Evolutionary conservation across 2,113 vertebrate species (phyloP), one percentile per base, ranked within the genome.

Genomic region (Myotis davidii): DNA sequence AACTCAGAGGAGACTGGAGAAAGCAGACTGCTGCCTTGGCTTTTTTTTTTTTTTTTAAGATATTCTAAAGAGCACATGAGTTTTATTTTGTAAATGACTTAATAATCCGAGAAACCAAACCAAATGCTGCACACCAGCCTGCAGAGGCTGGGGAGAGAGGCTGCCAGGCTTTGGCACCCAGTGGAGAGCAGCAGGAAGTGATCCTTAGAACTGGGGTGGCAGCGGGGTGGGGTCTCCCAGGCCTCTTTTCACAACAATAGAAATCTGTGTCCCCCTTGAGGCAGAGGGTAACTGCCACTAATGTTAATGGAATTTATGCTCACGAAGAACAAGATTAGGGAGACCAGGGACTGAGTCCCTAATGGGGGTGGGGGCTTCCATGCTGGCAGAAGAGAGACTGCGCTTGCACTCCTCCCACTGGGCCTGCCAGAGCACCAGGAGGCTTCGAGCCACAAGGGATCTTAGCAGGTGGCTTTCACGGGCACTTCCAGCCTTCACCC

Each of bases 161-260:
- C 14, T 13, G 56, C 25, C 83, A 61, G 96, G 56, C n/a, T 54
- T 97, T 52, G 92, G 90, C 67, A 27, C 97, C 96, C 96, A n/a
- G 97, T 4, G 97, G 97, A 85, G 0, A 45, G 12, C 1, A 0
- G 0, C 11, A 32, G 42, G 92, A 1, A 90, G 39, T 25, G 34
- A 21, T 9, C 18, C 25, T n/a, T 27, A 42, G 2, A 9, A 4
- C 3, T 0, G 2, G 27, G 29, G n/a, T 0, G 2, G 0, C 14
- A 0, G 50, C 1, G 1, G 7, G 9, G 0, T 0, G 0, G 4
- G 21, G 11, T 27, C 77, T 52, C 54, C 12, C 42, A 73, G 9
- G 48, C 21, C 3, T 59, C 81, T 18, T 37, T 18, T 37, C 54
- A 76, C n/a, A 2, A 34, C 23, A 2, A 14, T 42, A 0, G 11